phyloP scores from a whole-genome alignment of 2,113 vertebrate species.

The Athene noctua region DNA sequence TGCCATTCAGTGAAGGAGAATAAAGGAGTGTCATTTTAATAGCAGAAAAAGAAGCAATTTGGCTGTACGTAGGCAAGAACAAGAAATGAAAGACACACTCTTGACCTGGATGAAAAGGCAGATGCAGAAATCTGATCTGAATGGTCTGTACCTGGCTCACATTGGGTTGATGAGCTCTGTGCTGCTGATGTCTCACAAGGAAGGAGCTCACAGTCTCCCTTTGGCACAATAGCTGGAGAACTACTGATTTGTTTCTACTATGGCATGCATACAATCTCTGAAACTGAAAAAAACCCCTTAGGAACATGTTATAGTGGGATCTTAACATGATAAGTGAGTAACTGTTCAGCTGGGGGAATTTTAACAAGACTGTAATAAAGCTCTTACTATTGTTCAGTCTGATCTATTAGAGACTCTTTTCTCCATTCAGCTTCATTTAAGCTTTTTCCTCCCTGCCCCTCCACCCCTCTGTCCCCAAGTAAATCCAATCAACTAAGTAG shows the following conservation, averaged over 20 bases:
- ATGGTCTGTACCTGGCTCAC: not conserved
- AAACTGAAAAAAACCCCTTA: not conserved
- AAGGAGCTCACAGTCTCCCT: not conserved
- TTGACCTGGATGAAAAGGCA: not conserved
- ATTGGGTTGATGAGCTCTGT: not conserved
- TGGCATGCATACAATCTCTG: not conserved
- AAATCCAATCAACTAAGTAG: conserved; percentile 77
- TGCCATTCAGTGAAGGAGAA: not conserved
- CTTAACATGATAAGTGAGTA: conserved; percentile 29
- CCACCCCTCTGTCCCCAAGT: not conserved
- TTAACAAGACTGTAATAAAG: conserved; percentile 60
- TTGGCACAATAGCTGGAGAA: not conserved
- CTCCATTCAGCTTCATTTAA: conserved; percentile 66
- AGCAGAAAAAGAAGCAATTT: not conserved
- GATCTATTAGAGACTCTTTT: conserved; percentile 50
- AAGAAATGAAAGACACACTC: not conserved
- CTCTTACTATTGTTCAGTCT: conserved; percentile 35
- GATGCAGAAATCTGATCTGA: not conserved
- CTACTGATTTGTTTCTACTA: not conserved
- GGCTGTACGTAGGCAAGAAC: not conserved
- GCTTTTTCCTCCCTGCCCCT: conserved; percentile 16
- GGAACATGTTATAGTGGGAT: not conserved
- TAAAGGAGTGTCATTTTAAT: not conserved
- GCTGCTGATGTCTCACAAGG: not conserved
- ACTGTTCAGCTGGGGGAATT: conserved; percentile 41